Base-by-base conservation (phyloP, 2,888 invertebrate genomes). In the Sminthurinus aureus region DNA sequence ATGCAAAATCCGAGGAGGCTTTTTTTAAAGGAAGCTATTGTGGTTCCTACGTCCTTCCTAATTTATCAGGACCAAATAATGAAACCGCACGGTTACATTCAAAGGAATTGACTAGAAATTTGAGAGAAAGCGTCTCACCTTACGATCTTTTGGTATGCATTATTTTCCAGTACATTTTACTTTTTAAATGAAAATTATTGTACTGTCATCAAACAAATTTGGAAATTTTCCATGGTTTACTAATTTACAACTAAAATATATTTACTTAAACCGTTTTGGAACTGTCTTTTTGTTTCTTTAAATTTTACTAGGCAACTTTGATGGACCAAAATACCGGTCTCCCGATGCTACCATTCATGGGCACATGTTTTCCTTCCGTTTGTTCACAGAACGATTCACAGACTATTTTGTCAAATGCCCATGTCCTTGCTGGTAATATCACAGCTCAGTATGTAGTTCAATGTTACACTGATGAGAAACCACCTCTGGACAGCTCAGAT, bases 331-430 rank as follows among this genome's bases (percentile, higher is more conserved):
- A 22, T 20, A n/a, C n/a, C 9, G n/a, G 18, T 73, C 9, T 76
- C 79, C 2, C 22, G n/a, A n/a, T 83, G n/a, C 38, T 76, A 15
- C 87, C 87, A 0, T 83, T 84, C 3, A 24, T 87, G 9, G 87
- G 84, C 4, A 77, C 84, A 3, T 87, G 87, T 71, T 78, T 91
- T 26, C 92, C 92, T 15, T 89, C 90, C 58, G 89, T 90, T 2
- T 92, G 92, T 86, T 87, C 88, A 13, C 83, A 89, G 4, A 76
- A 87, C 0, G 90, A 91, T 71, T 87, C 91, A 6, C 85, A 90
- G 64, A 81, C 85, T 20, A 90, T 90, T 85, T 51, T 75, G 18
- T 89, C 89, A 64, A 89, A 89, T 85, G 89, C 88, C 11, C 8
- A 83, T n/a, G 50, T 51, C 18, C 9, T 51, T 0, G 0, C 18